Evolutionary conservation across 2,888 invertebrate species (phyloP), one percentile per base, ranked within the genome.

Genomic region (Drosophila mimica): DNA sequence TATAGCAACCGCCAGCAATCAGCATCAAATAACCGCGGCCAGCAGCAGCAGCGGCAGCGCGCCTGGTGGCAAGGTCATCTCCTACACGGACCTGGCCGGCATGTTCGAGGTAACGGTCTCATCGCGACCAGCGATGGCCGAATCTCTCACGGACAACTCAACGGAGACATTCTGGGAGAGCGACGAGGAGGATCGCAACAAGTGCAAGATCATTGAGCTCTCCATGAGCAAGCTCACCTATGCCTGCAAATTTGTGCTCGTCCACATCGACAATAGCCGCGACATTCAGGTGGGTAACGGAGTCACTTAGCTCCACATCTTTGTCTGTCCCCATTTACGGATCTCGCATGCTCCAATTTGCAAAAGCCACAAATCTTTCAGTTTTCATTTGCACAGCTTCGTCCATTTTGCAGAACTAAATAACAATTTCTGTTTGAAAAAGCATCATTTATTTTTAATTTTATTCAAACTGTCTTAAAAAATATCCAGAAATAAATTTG

Each of bases 161-260:
- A 98, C 99, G 0, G 99, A 99, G 93, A 99, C 99, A 0, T 99
- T 99, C 93, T 99, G 99, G 99, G 99, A 99, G 93, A 98, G 98
- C 43, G 99, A 98, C 0, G 99, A 99, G 89, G 99, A 99, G 91
- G 99, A 99, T 93, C 94, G 97, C 67, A 98, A 98, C 92, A 98
- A 98, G 92, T 96, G 97, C 31, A 98, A 99, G 93, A 96, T 96
- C 88, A 95, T 98, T 34, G 97, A 96, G 63, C 94, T 97, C 28
- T 94, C 94, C 93, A 95, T 75, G 94, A 95, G 70, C 94, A 95
- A 92, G 64, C 81, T 91, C 79, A 71, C 94, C 92, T 92, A 94
- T 92, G 48, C 94, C 90, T 76, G 94, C 92, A 79, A 93, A 92
- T 85, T 91, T 69, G 93, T 99, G 20, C 97, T 97, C 86, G 95